Evolutionary conservation across 2,113 vertebrate species (phyloP), one percentile per base, ranked within the genome.

Genomic region (Grallaria varia): DNA sequence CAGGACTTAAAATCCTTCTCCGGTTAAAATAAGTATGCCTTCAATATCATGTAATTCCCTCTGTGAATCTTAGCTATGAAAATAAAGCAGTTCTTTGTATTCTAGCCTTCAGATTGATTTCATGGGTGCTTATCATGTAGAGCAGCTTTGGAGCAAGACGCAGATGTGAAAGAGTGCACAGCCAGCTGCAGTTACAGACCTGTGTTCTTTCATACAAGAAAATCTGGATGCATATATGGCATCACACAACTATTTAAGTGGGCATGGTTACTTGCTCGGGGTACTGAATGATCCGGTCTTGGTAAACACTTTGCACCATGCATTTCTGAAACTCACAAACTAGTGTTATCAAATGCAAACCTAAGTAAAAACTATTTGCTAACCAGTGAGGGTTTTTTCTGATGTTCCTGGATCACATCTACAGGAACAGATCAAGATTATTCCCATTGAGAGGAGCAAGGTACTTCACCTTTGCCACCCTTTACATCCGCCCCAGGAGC

Each of bases 121-220:
- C 90, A 96, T 42, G 88, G 94, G 67, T 59, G 53, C 92, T 97
- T 73, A 95, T 92, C 76, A 83, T 5, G 27, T 94, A 97, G 90
- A 69, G 53, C 5, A 30, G 79, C 83, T 44, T 87, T 93, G 88
- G 84, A 97, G 59, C 64, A 83, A 97, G 88, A 93, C 24, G 7
- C 75, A 97, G 40, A 96, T 83, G 93, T 91, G 81, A 94, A 82
- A 91, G 27, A 92, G 40, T 55, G 60, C 82, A 80, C 14, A 90
- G 76, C 84, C 96, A 97, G 97, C 95, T 97, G 93, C 76, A 95
- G 87, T 88, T 89, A 84, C 87, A 97, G 96, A 97, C 94, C 94
- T 96, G 96, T 77, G 91, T 88, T 96, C 75, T 95, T 97, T 97
- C 97, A 97, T 81, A 85, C 82, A 96, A 92, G 81, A 97, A 97